Evolutionary conservation across 92 coral and sea anemone species (phyloP), one percentile per base, ranked within the genome.

Genomic region (Metridium senile): DNA sequence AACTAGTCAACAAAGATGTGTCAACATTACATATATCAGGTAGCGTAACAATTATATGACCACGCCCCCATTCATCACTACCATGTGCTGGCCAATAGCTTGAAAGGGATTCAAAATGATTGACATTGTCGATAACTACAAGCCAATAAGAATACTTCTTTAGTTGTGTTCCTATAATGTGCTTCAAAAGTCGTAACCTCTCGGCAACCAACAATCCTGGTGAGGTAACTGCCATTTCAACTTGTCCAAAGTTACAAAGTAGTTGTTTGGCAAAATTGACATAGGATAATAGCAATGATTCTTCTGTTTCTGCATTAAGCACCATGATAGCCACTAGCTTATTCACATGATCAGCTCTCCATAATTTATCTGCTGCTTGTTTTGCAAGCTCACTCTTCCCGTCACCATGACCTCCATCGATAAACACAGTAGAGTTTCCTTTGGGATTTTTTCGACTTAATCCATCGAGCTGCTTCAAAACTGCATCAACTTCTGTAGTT

Each of bases 41-140:
- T 45, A 66, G 21, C 11, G 80, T 75, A 20, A 75, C 72, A 45
- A 75, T 62, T 19, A 75, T 25, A 30, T 64, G 31, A 1, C 80
- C 80, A 62, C 47, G 33, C 30, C 80, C 72, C 80, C 80, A 75
- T 26, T 75, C 72, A 2, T 51, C 31, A 31, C 80, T 75, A n/a
- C 62, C 80, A 51, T 61, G 80, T 25, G 26, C 20, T 26, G 80
- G 80, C 80, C 80, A 75, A 28, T 62, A 75, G 0, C 45, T 34
- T 9, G 71, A 75, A 16, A 26, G 28, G 28, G 53, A 9, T 10
- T 75, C 80, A 45, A 62, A 45, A 45, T 46, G 58, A 62, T 75
- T 61, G 1, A 75, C 69, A 75, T 75, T 62, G 32, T 62, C 61
- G 3, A 75, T 46, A 21, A 75, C 33, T 49, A 75, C 59, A 26